Percentiles rank a stretch among this genome's conserved stretches.
Evolutionary conservation across 2,113 vertebrate species (phyloP).

Genomic region (Amphiprion ocellaris): DNA sequence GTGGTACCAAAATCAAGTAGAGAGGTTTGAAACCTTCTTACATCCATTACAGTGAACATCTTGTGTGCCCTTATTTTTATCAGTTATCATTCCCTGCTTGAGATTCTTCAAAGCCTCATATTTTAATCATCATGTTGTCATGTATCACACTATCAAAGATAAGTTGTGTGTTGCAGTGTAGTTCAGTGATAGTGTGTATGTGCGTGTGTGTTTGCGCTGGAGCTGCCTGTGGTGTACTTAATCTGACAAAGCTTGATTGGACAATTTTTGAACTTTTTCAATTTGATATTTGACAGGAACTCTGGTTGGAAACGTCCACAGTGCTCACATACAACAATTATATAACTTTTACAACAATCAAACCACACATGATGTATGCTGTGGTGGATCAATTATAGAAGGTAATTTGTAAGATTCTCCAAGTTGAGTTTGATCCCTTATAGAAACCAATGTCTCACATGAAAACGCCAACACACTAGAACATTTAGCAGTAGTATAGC

Average conservation of each 20-base stretch:
- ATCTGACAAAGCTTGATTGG: neutral
- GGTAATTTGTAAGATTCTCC: neutral
- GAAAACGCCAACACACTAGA: neutral
- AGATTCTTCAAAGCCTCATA: too few species aligned
- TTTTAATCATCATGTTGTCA: too few species aligned
- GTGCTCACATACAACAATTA: neutral
- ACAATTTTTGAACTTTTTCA: neutral
- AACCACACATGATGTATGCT: neutral
- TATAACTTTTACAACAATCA: constrained; percentile 10
- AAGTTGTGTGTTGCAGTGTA: neutral
- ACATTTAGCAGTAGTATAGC: neutral
- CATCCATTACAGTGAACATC: too few species aligned
- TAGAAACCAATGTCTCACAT: too few species aligned
- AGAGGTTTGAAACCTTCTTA: too few species aligned
- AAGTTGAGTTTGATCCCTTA: too few species aligned
- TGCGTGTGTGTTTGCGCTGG: neutral
- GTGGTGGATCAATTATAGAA: neutral
- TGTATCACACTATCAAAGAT: neutral
- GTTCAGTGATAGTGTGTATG: neutral
- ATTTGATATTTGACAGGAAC: neutral
- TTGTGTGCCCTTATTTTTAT: too few species aligned
- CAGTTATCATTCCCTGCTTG: too few species aligned
- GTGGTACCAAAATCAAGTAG: too few species aligned
- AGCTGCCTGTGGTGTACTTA: neutral
- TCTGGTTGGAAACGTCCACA: neutral